These are phyloP conservation scores for Apogon hyalosoma DNA, from an alignment of 2,797 vertebrate species.

Conservation along the genomic window DNA sequence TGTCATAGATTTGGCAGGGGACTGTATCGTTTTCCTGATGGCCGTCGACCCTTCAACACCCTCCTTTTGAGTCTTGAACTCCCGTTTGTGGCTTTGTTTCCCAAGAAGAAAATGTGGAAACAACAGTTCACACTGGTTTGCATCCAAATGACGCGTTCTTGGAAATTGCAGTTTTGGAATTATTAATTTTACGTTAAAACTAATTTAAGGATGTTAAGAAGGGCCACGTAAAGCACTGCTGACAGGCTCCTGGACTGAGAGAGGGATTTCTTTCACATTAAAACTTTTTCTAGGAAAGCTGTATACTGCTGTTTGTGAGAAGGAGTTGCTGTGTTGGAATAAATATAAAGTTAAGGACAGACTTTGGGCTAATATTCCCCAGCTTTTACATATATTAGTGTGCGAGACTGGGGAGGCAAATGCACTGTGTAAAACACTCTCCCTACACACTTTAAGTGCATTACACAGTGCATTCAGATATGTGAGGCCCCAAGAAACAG, in stretches of 20 bases:
- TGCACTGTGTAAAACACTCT: conserved; percentile 32
- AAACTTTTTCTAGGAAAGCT: conserved; percentile 51
- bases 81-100: conserved; percentile 70
- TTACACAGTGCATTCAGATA: conserved; percentile 65
- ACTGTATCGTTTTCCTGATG: conserved; percentile 71
- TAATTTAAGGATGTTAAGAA: conserved; percentile 22
- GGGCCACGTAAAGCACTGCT: conserved; percentile 26
- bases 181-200: conserved; percentile 41
- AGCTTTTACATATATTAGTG: conserved; percentile 47
- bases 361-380: conserved; percentile 38
- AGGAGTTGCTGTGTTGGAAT: conserved; percentile 29
- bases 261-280: conserved; percentile 34
- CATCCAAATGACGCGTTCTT: conserved; percentile 33
- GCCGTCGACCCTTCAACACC: conserved; percentile 67
- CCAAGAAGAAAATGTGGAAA: conserved; percentile 50
- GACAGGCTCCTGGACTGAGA: conserved; percentile 44
- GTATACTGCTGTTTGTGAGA: conserved; percentile 29
- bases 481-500: conserved; percentile 66
- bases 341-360: conserved; percentile 49
- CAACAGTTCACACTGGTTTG: conserved; percentile 42
- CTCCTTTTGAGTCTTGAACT: conserved; percentile 59
- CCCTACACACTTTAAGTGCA: conserved; percentile 50
- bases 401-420: conserved; percentile 36
- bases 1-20: conserved; percentile 79
- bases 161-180: conserved; percentile 21